phyloP scores from a whole-genome alignment of 2,797 vertebrate species.

The Xenopus petersii region DNA sequence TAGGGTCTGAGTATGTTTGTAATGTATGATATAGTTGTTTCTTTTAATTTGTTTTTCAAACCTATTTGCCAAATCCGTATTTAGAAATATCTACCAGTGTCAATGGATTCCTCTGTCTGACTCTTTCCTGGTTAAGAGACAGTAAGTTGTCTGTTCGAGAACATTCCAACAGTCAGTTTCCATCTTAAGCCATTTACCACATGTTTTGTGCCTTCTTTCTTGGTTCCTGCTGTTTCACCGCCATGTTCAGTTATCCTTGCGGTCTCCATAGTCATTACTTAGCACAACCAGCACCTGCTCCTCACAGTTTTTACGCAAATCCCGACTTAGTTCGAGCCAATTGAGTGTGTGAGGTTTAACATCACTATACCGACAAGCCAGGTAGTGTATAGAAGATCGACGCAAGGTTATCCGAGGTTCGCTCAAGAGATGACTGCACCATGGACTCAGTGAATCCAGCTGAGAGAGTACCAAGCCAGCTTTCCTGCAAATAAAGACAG shows the following conservation, averaged over 20 bases:
- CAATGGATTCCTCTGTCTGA: not conserved
- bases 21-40: slow-evolving; percentile 1
- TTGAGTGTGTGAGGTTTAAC: slow-evolving; percentile 89
- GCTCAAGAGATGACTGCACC: slow-evolving; percentile 91
- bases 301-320: slow-evolving; percentile 92
- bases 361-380: slow-evolving; percentile 94
- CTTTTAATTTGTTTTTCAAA: slow-evolving; percentile 5
- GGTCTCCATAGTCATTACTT: slow-evolving; percentile 94
- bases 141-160: not conserved
- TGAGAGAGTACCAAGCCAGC: slow-evolving; percentile 93
- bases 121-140: not conserved
- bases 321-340: slow-evolving; percentile 88
- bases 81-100: slow-evolving; percentile 14
- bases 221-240: slow-evolving; percentile 4
- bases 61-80: slow-evolving; percentile 6
- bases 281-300: slow-evolving; percentile 89
- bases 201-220: slow-evolving; percentile 4
- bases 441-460: slow-evolving; percentile 84
- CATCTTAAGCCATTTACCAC: slow-evolving; percentile 11
- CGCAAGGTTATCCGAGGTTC: slow-evolving; percentile 91
- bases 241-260: slow-evolving; percentile 76
- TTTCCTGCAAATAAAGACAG: slow-evolving; percentile 72
- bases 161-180: slow-evolving; percentile 10
- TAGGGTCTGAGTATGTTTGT: not conserved
- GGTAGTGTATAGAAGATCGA: slow-evolving; percentile 84